A percentile compares a stretch with the other conserved stretches of the same genome.
Conservation (phyloP, 2,113 vertebrate genomes). For the Rhinogobius similis region DNA sequence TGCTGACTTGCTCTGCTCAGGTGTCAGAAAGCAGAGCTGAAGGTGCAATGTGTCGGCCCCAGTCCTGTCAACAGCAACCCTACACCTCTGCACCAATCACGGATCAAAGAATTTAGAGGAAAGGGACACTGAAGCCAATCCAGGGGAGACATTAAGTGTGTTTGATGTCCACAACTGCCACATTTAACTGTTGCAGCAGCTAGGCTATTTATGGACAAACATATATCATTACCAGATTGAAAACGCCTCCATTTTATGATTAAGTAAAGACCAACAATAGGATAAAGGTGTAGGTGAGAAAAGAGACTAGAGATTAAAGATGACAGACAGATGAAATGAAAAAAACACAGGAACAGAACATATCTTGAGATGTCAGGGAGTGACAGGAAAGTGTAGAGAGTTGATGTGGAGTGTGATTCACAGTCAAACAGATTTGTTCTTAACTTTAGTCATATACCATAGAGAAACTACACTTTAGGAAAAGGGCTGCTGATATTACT, state of each 20-base stretch:
- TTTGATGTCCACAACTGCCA: constrained; percentile 1
- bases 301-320: too few relatives aligned
- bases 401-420: background rate
- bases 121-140: background rate
- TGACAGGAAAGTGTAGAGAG: background rate
- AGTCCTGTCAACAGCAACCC: constrained; percentile 60
- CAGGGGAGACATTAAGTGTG: background rate
- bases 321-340: too few relatives aligned
- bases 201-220: background rate
- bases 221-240: too few relatives aligned
- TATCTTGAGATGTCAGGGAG: background rate
- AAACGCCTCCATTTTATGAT: background rate
- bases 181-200: background rate
- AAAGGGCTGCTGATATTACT: too few relatives aligned
- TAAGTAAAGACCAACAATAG: too few relatives aligned
- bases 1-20: constrained; percentile 55
- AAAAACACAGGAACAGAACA: too few relatives aligned
- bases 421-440: background rate
- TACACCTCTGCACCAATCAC: constrained; percentile 56
- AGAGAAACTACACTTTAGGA: background rate
- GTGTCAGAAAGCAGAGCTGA: constrained; percentile 62
- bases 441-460: background rate
- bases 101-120: constrained; percentile 50
- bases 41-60: constrained; percentile 35
- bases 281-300: too few relatives aligned